Conservation (phyloP, 2,888 invertebrate species). For the Ochropleura leucogaster region DNA sequence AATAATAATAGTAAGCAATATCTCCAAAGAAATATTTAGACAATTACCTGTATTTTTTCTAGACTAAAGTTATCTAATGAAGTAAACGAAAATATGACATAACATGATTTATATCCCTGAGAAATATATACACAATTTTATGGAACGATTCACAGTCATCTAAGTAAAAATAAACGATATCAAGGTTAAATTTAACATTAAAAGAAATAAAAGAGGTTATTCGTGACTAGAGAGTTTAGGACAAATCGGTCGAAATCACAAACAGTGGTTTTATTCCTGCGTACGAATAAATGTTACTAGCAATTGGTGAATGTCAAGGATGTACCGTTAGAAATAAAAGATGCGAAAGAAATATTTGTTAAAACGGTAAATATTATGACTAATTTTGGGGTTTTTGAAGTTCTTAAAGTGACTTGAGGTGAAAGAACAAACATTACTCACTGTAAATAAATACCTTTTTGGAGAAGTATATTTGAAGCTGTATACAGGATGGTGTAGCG, state of each 20-base stretch:
- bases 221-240: constrained; percentile 81
- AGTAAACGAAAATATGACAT: constrained; percentile 37
- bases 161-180: constrained; percentile 66
- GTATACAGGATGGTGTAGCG: no score
- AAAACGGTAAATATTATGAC: constrained; percentile 69
- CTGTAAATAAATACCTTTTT: constrained; percentile 1
- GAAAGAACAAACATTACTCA: constrained; percentile 44
- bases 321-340: constrained; percentile 72
- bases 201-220: constrained; percentile 72
- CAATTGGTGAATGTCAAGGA: constrained; percentile 77
- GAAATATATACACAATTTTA: constrained; percentile 58
- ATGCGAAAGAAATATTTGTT: no score
- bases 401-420: constrained; percentile 54
- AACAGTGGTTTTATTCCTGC: constrained; percentile 73
- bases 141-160: constrained; percentile 59
- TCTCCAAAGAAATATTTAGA: background rate
- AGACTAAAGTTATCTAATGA: constrained; percentile 16
- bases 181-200: constrained; percentile 78
- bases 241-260: constrained; percentile 75
- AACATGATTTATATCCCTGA: constrained; percentile 57
- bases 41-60: background rate
- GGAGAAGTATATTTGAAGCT: no score
- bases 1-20: background rate
- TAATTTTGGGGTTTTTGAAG: constrained; percentile 63
- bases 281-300: constrained; percentile 80